These are phyloP conservation scores for Drymodes brunneopygia DNA, from an alignment of 2,113 vertebrate species.

Conservation along the genomic window DNA sequence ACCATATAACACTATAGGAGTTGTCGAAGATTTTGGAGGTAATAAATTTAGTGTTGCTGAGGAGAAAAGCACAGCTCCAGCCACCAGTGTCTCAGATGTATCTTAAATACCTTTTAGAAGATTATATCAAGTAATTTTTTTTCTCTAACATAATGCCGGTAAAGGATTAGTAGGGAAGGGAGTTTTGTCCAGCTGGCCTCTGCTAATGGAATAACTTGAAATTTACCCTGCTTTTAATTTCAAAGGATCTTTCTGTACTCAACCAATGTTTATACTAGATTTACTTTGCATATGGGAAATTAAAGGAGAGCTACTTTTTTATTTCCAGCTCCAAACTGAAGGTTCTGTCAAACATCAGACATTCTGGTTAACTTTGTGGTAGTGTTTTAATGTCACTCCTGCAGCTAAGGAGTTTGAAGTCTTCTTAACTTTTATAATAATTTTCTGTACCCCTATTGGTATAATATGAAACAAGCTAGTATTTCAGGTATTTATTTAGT, in stretches of 20 bases:
- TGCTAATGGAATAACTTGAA: background rate
- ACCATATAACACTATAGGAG: background rate
- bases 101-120: background rate
- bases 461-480: background rate
- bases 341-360: background rate
- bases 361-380: background rate
- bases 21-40: background rate
- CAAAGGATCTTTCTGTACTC: background rate
- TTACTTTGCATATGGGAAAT: background rate
- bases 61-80: background rate
- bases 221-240: conserved; percentile 30
- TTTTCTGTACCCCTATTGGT: background rate
- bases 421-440: background rate
- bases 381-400: background rate
- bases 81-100: background rate
- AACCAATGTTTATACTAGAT: background rate
- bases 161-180: background rate
- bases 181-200: background rate
- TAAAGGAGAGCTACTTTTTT: background rate
- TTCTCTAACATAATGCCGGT: background rate
- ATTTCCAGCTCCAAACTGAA: background rate
- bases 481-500: background rate
- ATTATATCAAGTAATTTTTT: background rate
- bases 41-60: background rate
- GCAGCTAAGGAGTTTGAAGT: background rate